phyloP scores from a whole-genome alignment of 2,888 invertebrate genomes.

The Cosmopolites sordidus region DNA sequence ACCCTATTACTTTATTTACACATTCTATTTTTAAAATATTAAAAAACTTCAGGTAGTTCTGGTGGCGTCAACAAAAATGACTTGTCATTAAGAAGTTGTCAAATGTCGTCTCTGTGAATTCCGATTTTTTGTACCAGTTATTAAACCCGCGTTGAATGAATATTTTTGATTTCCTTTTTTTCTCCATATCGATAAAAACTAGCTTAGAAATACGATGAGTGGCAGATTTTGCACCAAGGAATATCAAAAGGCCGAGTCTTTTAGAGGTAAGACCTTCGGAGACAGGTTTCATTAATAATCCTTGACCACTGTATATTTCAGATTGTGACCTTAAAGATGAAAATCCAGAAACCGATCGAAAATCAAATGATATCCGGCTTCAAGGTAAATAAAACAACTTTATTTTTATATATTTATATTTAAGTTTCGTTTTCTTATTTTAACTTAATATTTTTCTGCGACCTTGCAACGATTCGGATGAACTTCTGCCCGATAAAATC shows the following conservation, averaged over 20 bases:
- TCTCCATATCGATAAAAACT: neutral
- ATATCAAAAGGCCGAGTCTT: neutral
- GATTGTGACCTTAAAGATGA: neutral
- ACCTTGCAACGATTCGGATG: neutral
- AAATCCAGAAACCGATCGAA: constrained; percentile 1
- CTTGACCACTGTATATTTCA: neutral
- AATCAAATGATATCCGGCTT: constrained; percentile 13
- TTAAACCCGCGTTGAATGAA: neutral
- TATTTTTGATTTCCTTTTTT: neutral
- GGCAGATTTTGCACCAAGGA: neutral
- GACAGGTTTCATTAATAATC: no score
- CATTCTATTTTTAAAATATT: no score
- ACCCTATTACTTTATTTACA: no score
- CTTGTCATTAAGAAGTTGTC: neutral
- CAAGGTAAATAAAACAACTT: constrained; percentile 15
- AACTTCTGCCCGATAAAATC: neutral
- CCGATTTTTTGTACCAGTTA: neutral
- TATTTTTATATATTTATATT: neutral
- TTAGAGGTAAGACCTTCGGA: no score
- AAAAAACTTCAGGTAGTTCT: no score
- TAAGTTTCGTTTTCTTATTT: neutral
- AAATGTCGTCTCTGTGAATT: neutral
- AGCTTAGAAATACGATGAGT: neutral
- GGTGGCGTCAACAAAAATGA: neutral
- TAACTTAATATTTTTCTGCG: no score